Evolutionary conservation across 53 echinoderm and acorn worm species (phyloP).

Genomic region (Mesocentrotus franciscanus): DNA sequence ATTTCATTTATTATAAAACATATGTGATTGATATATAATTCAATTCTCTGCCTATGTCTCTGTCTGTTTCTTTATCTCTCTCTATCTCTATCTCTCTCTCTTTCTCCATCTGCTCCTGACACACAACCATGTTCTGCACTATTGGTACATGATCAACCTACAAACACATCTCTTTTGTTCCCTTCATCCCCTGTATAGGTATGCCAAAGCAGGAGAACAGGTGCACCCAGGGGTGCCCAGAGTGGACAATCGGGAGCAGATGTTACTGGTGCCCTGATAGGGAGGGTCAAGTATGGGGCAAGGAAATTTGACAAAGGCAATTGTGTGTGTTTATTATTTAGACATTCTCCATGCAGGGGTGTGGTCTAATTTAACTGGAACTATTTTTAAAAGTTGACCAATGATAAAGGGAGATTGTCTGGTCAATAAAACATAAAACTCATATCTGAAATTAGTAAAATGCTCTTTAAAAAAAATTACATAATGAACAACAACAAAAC

Average conservation of each 20-base stretch:
- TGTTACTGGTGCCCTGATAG: background rate
- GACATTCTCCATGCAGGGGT: background rate
- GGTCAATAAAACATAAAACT: background rate
- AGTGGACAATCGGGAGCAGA: constrained; percentile 23
- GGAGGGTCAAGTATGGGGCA: constrained; percentile 5
- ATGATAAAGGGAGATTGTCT: background rate
- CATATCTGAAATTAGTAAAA: background rate
- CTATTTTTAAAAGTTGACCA: background rate
- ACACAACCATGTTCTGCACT: background rate
- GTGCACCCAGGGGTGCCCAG: background rate
- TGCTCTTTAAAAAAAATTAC: too few relatives aligned
- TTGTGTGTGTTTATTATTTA: background rate
- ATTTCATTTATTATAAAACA: background rate
- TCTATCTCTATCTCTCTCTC: background rate
- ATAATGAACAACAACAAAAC: too few relatives aligned
- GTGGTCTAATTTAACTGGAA: constrained; percentile 7
- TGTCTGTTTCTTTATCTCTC: background rate
- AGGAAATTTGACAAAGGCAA: background rate
- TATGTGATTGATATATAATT: background rate
- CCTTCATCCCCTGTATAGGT: background rate
- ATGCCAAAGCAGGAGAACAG: constrained; percentile 5
- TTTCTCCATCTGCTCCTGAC: constrained; percentile 4
- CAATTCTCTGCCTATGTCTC: background rate
- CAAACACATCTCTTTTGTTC: background rate
- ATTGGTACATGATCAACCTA: background rate